Percentiles rank a stretch among this genome's conserved stretches.
phyloP scores from a whole-genome alignment of 2,888 invertebrate genomes.

The Lacanobia wlatinum region DNA sequence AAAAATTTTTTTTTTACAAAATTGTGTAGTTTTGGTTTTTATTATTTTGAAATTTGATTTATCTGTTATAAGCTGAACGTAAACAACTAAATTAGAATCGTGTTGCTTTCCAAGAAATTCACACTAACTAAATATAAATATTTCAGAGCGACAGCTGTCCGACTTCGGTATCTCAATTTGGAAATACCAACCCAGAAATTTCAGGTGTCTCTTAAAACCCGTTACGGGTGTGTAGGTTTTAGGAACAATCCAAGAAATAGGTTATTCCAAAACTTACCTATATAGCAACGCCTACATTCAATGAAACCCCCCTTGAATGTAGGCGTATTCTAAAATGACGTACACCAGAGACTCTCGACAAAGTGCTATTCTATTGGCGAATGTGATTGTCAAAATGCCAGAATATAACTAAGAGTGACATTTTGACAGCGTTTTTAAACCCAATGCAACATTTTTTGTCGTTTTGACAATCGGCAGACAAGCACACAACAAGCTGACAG shows the following conservation, averaged over 20 bases:
- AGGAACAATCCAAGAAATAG: not conserved
- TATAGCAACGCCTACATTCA: not conserved
- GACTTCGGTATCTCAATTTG: not conserved
- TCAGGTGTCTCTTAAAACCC: conserved; percentile 20
- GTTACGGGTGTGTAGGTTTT: not conserved
- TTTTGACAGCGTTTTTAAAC: no score
- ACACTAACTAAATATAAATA: conserved; percentile 6
- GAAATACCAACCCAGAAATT: conserved; percentile 31
- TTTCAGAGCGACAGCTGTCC: conserved; percentile 4
- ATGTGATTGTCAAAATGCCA: no score
- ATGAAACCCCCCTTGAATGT: no score
- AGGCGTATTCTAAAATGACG: no score
- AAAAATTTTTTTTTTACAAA: no score
- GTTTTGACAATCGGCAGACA: no score
- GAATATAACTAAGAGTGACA: no score
- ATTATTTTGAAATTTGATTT: not conserved
- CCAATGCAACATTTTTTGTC: no score
- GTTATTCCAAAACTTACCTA: not conserved
- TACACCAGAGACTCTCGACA: no score
- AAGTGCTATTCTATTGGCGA: no score
- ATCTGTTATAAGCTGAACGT: not conserved
- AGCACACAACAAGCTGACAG: no score
- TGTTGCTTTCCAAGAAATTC: not conserved
- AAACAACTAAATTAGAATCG: not conserved
- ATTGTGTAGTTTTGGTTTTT: no score